Conservation (phyloP, 1,140 invertebrate genomes). For the Ptiloglossa arizonensis region DNA sequence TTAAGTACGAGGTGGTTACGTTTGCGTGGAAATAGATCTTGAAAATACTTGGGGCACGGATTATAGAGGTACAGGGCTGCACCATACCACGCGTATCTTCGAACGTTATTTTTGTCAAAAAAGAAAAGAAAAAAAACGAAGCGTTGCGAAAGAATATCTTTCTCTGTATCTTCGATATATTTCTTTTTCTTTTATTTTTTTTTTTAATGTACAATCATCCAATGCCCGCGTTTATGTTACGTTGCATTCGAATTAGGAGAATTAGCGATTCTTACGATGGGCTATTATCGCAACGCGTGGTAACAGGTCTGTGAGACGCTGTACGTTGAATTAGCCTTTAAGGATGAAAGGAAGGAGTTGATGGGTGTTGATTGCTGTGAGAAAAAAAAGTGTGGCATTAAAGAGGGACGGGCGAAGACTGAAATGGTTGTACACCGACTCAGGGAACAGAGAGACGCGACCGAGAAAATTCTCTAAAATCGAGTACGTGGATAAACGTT, state of each 20-base stretch:
- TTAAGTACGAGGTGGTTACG: too few relatives aligned
- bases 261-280: not conserved
- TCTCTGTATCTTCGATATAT: not conserved
- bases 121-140: too few relatives aligned
- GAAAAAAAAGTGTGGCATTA: not conserved
- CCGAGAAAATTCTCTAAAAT: constrained; percentile 65
- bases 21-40: not conserved
- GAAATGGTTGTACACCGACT: constrained; percentile 77
- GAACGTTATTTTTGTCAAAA: too few relatives aligned
- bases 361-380: not conserved
- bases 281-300: not conserved
- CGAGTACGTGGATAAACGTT: constrained; percentile 56
- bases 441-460: constrained; percentile 75
- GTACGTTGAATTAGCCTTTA: not conserved
- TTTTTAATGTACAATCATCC: not conserved
- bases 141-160: not conserved
- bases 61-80: too few relatives aligned
- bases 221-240: not conserved
- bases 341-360: not conserved
- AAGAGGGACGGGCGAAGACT: constrained; percentile 72
- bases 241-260: not conserved
- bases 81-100: too few relatives aligned
- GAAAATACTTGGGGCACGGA: too few relatives aligned
- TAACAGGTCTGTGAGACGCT: not conserved
- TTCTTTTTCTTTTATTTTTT: not conserved